A percentile compares a stretch with the other conserved stretches of the same genome.
These are phyloP conservation scores for Eretmochelys imbricata DNA, from an alignment of 2,113 vertebrate genomes.

Conservation along the genomic window DNA sequence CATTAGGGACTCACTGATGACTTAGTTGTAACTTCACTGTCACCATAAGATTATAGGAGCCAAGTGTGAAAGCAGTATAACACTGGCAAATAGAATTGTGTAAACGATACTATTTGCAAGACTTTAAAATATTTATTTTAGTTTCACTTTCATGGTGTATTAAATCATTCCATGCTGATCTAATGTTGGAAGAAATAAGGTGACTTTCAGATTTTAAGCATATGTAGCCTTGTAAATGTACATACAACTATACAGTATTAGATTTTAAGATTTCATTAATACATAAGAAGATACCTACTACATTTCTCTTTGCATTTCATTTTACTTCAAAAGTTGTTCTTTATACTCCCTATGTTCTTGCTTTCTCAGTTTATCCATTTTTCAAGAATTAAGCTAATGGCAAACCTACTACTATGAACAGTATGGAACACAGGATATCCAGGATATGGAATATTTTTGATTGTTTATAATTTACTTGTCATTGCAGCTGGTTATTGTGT, in stretches of 20 bases:
- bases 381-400: neutral
- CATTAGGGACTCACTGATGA: neutral
- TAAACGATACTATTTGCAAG: neutral
- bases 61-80: neutral
- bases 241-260: neutral
- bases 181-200: neutral
- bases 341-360: neutral
- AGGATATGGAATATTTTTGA: neutral
- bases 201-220: neutral
- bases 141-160: neutral
- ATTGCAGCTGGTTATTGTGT: conserved; percentile 96
- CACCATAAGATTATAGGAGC: neutral
- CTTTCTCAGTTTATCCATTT: accelerated
- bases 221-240: neutral
- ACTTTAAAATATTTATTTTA: neutral
- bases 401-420: neutral
- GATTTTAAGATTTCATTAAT: neutral
- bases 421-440: conserved; percentile 1
- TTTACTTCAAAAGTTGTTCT: neutral
- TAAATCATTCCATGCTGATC: neutral
- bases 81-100: neutral
- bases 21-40: neutral
- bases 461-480: conserved; percentile 25
- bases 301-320: neutral
- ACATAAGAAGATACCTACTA: neutral